phyloP scores from a whole-genome alignment of 2,797 vertebrate species.

The Crenuchus spilurus region DNA sequence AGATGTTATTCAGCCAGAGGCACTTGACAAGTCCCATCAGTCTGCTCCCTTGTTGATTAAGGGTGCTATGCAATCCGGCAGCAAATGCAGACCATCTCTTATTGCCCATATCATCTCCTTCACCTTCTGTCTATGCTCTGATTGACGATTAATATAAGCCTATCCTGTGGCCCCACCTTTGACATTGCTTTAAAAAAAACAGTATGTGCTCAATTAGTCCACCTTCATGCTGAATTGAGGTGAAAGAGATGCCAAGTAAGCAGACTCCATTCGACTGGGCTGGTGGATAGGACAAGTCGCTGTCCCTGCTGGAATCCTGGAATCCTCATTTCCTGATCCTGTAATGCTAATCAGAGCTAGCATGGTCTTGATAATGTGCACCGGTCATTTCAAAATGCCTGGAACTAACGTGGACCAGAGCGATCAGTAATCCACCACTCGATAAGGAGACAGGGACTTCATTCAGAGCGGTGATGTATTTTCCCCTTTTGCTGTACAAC shows the following conservation, averaged over 20 bases:
- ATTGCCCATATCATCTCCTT: not conserved
- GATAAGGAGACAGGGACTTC: slow-evolving; percentile 57
- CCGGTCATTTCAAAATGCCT: slow-evolving; percentile 73
- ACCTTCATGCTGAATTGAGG: slow-evolving; percentile 65
- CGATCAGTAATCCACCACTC: slow-evolving; percentile 27
- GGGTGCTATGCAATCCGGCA: not conserved
- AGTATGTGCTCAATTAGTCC: slow-evolving; percentile 67
- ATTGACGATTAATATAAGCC: slow-evolving; percentile 65
- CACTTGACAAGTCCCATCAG: slow-evolving; percentile 50
- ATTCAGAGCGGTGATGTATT: slow-evolving; percentile 42
- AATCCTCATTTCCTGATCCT: slow-evolving; percentile 46
- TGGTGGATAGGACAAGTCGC: not conserved
- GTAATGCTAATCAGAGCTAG: slow-evolving; percentile 53
- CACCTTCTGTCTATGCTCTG: slow-evolving; percentile 14
- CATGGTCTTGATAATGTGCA: slow-evolving; percentile 75
- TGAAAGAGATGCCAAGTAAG: slow-evolving; percentile 56
- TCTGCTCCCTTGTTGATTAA: slow-evolving; percentile 33
- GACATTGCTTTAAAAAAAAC: slow-evolving; percentile 69
- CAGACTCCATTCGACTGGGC: not conserved
- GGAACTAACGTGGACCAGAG: slow-evolving; percentile 79
- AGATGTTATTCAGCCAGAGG: slow-evolving; percentile 56
- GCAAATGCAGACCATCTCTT: slow-evolving; percentile 6
- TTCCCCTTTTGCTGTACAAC: slow-evolving; percentile 40
- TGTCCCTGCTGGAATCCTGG: not conserved
- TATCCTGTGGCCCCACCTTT: slow-evolving; percentile 61